A percentile compares a stretch with the other conserved stretches of the same genome.
Conservation (phyloP, 1,140 invertebrate species). For the Calephelis nemesis region DNA sequence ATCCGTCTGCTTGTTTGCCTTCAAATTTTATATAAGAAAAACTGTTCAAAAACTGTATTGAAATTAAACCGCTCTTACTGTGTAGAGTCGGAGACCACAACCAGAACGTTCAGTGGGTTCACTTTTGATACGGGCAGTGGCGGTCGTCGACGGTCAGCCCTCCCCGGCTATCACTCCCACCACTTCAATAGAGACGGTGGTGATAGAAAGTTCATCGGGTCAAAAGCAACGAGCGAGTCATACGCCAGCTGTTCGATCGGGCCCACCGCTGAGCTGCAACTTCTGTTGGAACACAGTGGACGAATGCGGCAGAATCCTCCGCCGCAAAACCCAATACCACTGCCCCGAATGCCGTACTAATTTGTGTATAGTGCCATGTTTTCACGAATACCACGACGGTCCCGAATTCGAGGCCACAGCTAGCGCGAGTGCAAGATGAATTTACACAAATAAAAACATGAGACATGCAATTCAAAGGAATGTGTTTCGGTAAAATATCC, state of each 20-base stretch:
- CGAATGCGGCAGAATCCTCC: conserved; percentile 86
- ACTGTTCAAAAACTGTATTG: conserved; percentile 19
- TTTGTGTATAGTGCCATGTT: conserved; percentile 91
- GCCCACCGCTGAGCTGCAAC: conserved; percentile 90
- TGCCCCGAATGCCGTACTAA: conserved; percentile 93
- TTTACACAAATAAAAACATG: not conserved
- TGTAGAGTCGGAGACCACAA: conserved; percentile 39
- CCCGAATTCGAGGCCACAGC: conserved; percentile 46
- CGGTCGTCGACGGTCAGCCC: conserved; percentile 45
- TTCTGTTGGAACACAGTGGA: conserved; percentile 94
- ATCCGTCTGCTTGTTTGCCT: too few species aligned
- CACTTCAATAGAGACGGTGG: conserved; percentile 32
- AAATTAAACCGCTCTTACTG: not conserved
- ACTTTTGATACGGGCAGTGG: conserved; percentile 53
- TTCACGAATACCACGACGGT: conserved; percentile 88
- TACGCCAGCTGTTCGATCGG: conserved; percentile 88
- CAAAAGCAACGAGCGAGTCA: conserved; percentile 75
- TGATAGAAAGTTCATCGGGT: conserved; percentile 30
- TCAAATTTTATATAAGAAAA: too few species aligned
- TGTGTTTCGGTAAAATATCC: conserved; percentile 1
- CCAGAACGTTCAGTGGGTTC: conserved; percentile 50
- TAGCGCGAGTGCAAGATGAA: conserved; percentile 53
- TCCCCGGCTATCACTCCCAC: conserved; percentile 31
- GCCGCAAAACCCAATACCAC: conserved; percentile 92
- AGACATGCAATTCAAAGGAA: not conserved